Evolutionary conservation across 2,888 invertebrate species (phyloP), one percentile per base, ranked within the genome.

Genomic region (Pollenia angustigena): DNA sequence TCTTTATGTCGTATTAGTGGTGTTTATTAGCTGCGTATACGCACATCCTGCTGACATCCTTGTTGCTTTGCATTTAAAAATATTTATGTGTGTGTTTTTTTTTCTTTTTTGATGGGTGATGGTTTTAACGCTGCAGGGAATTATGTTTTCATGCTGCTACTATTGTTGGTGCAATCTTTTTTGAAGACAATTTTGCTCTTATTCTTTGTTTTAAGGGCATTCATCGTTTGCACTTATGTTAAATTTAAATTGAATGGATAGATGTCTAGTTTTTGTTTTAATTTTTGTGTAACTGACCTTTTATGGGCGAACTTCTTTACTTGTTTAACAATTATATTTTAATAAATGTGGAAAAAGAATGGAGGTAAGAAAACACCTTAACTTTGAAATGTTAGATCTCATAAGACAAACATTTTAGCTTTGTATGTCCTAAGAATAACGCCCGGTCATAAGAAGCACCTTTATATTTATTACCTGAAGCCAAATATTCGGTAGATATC

Each of bases 221-320:
- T 87, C 68, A 88, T 81, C 87, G 87, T 60, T 68, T 68, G 18
- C 42, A 52, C 48, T 54, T 88, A 90, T 89, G 89, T 66, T 90
- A 88, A 78, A 89, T 89, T 89, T 88, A 89, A 90, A 90, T 90
- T 89, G 89, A 88, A 87, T 32, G 1, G 6, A 6, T 32, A 89
- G 90, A 16, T 44, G 8, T 71, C 23, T 42, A 14, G n/a, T 16
- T 50, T 42, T 54, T 54, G n/a, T 54, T 54, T 11, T 64, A 32
- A 2, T 32, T 50, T 56, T 56, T 54, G 23, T 52, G 12, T 7
- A n/a, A 54, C 6, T 76, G 54, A 48, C 58, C 72, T 48, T 58
- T 72, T 46, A 14, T 32, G 16, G 58, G 58, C 3, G 40, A 46
- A 32, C 32, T 32, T 32, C 32, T 32, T 32, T 32, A 32, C 32